Evolutionary conservation across 1,140 invertebrate species (phyloP).

Genomic region (Brachystomella parvula): DNA sequence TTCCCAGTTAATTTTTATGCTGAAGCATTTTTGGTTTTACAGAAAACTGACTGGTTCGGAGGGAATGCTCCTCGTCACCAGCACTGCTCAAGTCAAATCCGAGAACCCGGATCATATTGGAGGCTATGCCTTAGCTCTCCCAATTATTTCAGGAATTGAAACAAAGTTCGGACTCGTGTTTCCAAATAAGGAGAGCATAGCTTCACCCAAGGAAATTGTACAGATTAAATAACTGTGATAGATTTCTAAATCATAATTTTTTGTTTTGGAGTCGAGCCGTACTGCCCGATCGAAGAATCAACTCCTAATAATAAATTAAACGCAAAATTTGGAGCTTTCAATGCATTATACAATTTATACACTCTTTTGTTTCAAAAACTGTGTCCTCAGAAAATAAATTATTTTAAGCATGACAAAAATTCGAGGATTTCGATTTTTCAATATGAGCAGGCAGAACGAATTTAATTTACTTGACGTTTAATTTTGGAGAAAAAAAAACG

Average conservation of each 20-base stretch:
- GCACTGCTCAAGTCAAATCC: constrained; percentile 39
- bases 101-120: constrained; percentile 91
- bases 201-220: too few species aligned
- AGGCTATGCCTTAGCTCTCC: constrained; percentile 86
- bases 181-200: too few species aligned
- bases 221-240: not conserved
- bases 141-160: constrained; percentile 92
- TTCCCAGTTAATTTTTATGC: not conserved
- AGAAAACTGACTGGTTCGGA: constrained; percentile 25
- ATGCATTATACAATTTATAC: not conserved
- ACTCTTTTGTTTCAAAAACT: too few species aligned
- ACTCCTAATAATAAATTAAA: not conserved
- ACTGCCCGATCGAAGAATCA: not conserved
- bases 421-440: not conserved
- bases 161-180: constrained; percentile 94
- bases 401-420: too few species aligned
- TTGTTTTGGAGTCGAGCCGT: not conserved
- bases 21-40: not conserved
- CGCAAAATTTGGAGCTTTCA: not conserved
- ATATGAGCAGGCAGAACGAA: too few species aligned
- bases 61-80: constrained; percentile 20
- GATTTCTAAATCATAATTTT: not conserved
- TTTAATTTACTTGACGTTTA: not conserved
- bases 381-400: too few species aligned
- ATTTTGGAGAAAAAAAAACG: not conserved